Conservation (phyloP, 2,888 invertebrate species). For the Rotaria magnacalcarata region DNA sequence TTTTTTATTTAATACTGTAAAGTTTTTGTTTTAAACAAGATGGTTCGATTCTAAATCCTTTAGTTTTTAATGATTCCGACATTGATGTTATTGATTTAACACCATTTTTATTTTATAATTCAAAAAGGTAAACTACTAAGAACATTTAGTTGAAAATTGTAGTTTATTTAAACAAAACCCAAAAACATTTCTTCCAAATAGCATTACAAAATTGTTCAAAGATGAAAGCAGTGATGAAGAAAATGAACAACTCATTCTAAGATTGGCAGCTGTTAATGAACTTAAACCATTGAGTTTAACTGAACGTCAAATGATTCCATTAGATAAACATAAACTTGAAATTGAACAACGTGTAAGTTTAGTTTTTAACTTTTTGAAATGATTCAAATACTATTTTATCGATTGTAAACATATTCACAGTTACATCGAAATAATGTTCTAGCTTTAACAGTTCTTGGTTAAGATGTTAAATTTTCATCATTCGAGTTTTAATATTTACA, state of each 20-base stretch:
- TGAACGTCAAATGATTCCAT: not conserved
- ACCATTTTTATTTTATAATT: not conserved
- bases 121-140: not conserved
- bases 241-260: not conserved
- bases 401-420: no score
- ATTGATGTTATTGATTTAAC: constrained; percentile 34
- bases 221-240: not conserved
- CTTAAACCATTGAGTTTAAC: not conserved
- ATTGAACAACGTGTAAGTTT: constrained; percentile 6
- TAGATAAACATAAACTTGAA: constrained; percentile 16
- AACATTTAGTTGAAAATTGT: not conserved
- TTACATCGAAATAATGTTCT: no score
- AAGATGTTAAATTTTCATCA: no score
- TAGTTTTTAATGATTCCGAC: not conserved
- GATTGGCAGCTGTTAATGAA: not conserved
- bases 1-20: not conserved
- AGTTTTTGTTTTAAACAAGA: constrained; percentile 14
- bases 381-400: no score
- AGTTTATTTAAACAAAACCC: not conserved
- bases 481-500: no score
- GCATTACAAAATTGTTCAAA: not conserved
- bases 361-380: no score
- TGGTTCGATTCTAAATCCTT: not conserved
- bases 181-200: not conserved
- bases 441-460: no score